Evolutionary conservation across 2,113 vertebrate species (phyloP).

Genomic region (Mesocricetus auratus): DNA sequence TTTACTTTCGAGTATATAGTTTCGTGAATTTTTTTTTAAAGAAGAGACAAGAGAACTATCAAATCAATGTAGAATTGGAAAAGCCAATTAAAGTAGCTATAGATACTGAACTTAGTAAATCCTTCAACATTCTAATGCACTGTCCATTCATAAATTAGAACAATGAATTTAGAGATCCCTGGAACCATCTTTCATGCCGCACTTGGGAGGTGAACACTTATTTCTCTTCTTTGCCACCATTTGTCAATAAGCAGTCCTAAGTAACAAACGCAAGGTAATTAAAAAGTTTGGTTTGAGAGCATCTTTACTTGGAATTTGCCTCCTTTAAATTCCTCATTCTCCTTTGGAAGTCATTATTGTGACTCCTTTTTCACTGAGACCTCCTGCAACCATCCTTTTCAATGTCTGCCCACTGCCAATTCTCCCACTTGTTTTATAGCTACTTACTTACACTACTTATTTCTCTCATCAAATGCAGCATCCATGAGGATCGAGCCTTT

Average conservation of each 20-base stretch:
- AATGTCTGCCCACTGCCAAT: neutral
- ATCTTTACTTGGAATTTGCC: conserved; percentile 2
- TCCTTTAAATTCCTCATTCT: neutral
- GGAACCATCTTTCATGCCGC: neutral
- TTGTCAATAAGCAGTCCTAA: neutral
- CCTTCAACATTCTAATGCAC: neutral
- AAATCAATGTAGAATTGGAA: neutral
- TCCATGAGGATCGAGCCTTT: neutral
- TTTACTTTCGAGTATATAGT: conserved; percentile 1
- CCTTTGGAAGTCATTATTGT: neutral
- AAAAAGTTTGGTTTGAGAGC: neutral
- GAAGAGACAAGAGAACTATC: neutral
- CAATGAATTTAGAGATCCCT: neutral
- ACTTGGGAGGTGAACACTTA: neutral
- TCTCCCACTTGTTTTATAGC: neutral
- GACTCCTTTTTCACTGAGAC: neutral
- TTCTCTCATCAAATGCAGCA: neutral
- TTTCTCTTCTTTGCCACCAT: neutral
- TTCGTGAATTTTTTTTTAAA: neutral
- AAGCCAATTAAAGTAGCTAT: neutral
- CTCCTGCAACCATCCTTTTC: neutral
- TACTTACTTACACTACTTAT: neutral
- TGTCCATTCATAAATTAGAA: neutral
- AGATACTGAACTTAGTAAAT: conserved; percentile 19
- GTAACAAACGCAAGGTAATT: neutral